phyloP scores from a whole-genome alignment of 2,888 invertebrate species.

The Muschampia plurimacula region DNA sequence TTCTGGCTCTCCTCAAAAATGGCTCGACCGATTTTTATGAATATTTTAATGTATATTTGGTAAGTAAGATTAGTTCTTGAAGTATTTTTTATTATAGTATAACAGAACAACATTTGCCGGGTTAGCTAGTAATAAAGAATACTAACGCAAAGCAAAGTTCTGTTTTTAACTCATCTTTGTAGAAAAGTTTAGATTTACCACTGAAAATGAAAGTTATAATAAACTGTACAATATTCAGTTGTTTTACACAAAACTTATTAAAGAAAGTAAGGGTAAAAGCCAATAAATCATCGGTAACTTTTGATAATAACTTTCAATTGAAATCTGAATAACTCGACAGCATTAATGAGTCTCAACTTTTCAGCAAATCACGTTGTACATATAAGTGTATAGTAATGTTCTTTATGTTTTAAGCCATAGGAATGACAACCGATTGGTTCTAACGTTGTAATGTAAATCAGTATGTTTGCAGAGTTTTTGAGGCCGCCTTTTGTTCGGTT shows the following conservation, averaged over 20 bases:
- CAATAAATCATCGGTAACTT: conserved; percentile 28
- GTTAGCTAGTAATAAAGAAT: neutral
- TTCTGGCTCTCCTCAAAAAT: too few species aligned
- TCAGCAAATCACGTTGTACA: neutral
- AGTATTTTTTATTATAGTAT: too few species aligned
- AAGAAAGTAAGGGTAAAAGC: conserved; percentile 15
- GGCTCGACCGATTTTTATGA: too few species aligned
- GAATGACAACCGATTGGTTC: neutral
- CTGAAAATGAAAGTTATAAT: neutral
- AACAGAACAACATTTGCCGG: too few species aligned
- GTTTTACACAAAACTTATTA: conserved; percentile 25
- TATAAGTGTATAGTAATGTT: neutral
- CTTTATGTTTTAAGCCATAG: neutral
- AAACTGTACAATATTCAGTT: conserved; percentile 4
- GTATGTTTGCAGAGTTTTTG: conserved; percentile 12
- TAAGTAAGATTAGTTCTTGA: too few species aligned
- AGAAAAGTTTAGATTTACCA: neutral
- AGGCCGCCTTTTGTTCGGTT: conserved; percentile 30
- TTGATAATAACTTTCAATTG: conserved; percentile 32
- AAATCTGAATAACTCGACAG: conserved; percentile 23
- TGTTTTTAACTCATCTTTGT: neutral
- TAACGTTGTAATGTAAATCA: neutral
- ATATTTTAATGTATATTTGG: too few species aligned
- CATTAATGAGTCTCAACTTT: conserved; percentile 11
- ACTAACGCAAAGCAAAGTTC: neutral